Evolutionary conservation across 2,113 vertebrate genomes (phyloP), one percentile per base, ranked within the genome.

Genomic region (Rostratula benghalensis): DNA sequence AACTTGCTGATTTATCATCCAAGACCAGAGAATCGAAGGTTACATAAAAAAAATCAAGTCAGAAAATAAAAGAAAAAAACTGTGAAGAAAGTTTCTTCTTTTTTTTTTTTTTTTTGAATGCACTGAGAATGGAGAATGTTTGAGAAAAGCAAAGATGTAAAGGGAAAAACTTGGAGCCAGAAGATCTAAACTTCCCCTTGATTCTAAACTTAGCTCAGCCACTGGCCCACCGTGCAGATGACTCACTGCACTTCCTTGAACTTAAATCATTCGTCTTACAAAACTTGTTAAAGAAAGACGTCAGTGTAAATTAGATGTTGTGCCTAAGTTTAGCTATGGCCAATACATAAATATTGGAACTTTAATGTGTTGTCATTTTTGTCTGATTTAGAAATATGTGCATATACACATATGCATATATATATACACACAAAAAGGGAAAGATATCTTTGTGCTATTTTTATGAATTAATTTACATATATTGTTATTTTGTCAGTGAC

Each of bases 231-330:
- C 91, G 89, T 97, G 97, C 91, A 96, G 96, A 97, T 98, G 98
- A 98, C 97, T 98, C 98, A 98, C 94, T 97, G 96, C 82, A 97
- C 96, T 97, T 98, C 97, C 97, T 97, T 97, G 98, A 96, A 98
- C 97, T 98, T 98, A 98, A 98, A 98, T 98, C 97, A 98, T 98
- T 95, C 94, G 75, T 98, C 97, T 97, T 97, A 97, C 97, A 98
- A 98, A 98, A 98, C 98, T 98, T 98, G 98, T 98, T 98, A 98
- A 97, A 97, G 98, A 98, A 98, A 98, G 97, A 98, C 97, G 97
- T 98, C 98, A 98, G 96, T 97, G 97, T 97, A 98, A 98, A 98
- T 98, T 98, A 97, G 97, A 98, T 98, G 97, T 97, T 98, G 97
- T 90, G 83, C 95, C 98, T 98, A 98, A 98, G 97, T 98, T 98